A percentile compares a stretch with the other conserved stretches of the same genome.
These are phyloP conservation scores for Simalia tracyae DNA, from an alignment of 2,797 vertebrate genomes.

Conservation along the genomic window DNA sequence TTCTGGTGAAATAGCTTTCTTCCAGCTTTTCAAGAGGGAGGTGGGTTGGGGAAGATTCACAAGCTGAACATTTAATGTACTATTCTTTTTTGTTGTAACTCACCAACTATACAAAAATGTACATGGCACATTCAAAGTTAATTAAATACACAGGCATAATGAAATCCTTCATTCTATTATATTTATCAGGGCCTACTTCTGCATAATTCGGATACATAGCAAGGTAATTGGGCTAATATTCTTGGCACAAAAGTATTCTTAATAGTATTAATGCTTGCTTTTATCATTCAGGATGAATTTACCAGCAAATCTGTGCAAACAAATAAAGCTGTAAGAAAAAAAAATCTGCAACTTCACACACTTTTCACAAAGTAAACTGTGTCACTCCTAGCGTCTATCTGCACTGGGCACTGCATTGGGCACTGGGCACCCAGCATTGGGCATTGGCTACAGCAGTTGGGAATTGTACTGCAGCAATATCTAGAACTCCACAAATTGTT, in stretches of 20 bases:
- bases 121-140: background rate
- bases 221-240: background rate
- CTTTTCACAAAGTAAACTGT: background rate
- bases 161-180: background rate
- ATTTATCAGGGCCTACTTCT: background rate
- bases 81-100: background rate
- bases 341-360: background rate
- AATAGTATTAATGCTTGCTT: background rate
- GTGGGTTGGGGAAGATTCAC: background rate
- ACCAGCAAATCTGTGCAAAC: background rate
- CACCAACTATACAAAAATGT: background rate
- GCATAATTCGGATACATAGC: background rate
- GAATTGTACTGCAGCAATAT: background rate
- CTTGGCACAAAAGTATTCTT: background rate
- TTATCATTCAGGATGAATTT: background rate
- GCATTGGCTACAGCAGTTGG: too few species aligned
- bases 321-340: background rate
- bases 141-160: background rate
- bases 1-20: background rate
- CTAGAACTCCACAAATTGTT: background rate
- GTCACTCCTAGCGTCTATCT: background rate
- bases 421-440: background rate
- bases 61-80: background rate
- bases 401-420: background rate
- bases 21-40: background rate